Conservation (phyloP, 1,140 invertebrate species). For the Lucilia cuprina region DNA sequence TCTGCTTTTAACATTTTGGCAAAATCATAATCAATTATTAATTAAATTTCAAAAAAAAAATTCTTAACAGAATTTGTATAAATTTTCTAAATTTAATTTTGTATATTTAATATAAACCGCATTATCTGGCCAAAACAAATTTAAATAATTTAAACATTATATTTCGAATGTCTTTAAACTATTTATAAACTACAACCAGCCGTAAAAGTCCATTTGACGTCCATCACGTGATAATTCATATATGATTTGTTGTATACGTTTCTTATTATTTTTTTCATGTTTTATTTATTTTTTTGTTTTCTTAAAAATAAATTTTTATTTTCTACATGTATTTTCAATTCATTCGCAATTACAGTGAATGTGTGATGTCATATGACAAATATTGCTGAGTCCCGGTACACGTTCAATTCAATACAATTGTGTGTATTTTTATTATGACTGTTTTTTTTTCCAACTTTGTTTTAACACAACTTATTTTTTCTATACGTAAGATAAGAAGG, state of each 20-base stretch:
- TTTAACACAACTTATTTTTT: neutral
- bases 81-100: too few relatives aligned
- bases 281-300: neutral
- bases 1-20: too few relatives aligned
- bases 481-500: neutral
- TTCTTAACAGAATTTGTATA: too few relatives aligned
- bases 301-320: neutral
- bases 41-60: too few relatives aligned
- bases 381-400: neutral
- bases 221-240: neutral
- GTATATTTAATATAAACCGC: too few relatives aligned
- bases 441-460: neutral
- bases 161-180: too few relatives aligned
- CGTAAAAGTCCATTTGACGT: too few relatives aligned
- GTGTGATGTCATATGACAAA: constrained; percentile 3
- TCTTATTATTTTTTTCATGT: neutral
- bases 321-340: neutral
- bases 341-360: neutral
- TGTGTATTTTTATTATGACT: neutral
- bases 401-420: neutral
- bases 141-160: too few relatives aligned
- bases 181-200: too few relatives aligned
- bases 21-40: too few relatives aligned
- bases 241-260: neutral
- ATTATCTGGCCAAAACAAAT: too few relatives aligned